phyloP scores from a whole-genome alignment of 2,113 vertebrate species.

The Amblyopsis rosae region DNA sequence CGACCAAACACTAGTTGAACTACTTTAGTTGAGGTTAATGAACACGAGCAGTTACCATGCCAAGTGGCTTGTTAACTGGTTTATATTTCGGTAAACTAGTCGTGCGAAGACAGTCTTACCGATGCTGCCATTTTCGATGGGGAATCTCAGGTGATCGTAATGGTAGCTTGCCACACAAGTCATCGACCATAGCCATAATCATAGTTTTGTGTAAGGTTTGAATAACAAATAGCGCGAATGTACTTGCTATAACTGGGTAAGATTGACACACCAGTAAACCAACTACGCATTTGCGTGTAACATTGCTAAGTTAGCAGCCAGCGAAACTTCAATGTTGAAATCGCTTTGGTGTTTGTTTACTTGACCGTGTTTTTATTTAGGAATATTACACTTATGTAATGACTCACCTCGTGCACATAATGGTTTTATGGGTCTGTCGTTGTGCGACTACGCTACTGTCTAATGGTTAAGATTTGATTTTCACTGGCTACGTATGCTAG shows the following conservation, averaged over 20 bases:
- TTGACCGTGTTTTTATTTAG: not conserved
- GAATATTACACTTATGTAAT: not conserved
- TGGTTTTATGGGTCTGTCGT: not conserved
- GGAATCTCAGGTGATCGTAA: constrained; percentile 33
- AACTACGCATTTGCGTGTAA: constrained; percentile 73
- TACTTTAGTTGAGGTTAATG: too few relatives aligned
- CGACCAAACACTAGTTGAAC: constrained; percentile 1
- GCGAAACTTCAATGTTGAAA: constrained; percentile 38
- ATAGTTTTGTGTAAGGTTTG: not conserved
- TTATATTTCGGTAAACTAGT: constrained; percentile 49
- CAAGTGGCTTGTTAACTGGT: constrained; percentile 29
- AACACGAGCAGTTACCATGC: constrained; percentile 27
- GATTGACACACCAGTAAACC: constrained; percentile 25
- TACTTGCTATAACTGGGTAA: not conserved
- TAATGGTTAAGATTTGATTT: constrained; percentile 37
- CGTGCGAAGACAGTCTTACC: constrained; percentile 33
- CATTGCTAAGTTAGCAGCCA: constrained; percentile 58
- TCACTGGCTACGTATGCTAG: constrained; percentile 64
- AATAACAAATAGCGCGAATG: not conserved
- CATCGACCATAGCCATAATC: not conserved
- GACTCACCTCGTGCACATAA: not conserved
- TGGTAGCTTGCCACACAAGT: constrained; percentile 5
- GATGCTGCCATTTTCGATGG: constrained; percentile 62
- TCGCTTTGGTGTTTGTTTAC: constrained; percentile 2
- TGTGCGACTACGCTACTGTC: constrained; percentile 32